Base-by-base conservation (phyloP, 2,888 invertebrate species). In the Aporophyla lueneburgensis region DNA sequence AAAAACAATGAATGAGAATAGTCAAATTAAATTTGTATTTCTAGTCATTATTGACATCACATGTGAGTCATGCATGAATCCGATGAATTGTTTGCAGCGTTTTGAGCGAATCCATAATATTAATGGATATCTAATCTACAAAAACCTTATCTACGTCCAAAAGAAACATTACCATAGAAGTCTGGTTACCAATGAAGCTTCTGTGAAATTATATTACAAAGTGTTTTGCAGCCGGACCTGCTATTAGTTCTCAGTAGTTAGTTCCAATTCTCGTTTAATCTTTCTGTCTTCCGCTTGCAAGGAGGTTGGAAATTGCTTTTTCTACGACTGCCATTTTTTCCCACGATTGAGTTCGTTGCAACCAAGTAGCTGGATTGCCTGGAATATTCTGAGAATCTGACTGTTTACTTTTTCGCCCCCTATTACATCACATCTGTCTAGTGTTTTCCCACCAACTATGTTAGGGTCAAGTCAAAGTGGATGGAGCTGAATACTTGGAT, bases 251-350 rank as follows among this genome's bases (percentile, higher is more conserved):
- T 53, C 27, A 68, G 77, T 66, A 86, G 83, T 86, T 77, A 81
- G 69, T 58, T 82, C 74, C 86, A 86, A 82, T 82, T 77, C 86
- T 82, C 71, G 86, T 82, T 86, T 86, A 82, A 83, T 83, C 86
- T 83, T 46, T 78, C 83, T 71, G 59, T 78, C 84, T 83, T 83
- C 82, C 82, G 82, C 72, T 67, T 62, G 83, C 84, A 72, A 86
- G 86, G 53, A 83, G 78, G 84, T 66, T 72, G 82, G 82, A 86
- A 83, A 83, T 83, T 78, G 86, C 86, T 83, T 72, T 67, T 72
- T 66, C 78, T 77, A 83, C 71, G 54, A 56, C 69, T 46, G 58
- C 83, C 27, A 70, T 72, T 83, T 77, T 83, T 83, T 78, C 66
- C 27, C 56, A 68, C 53, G 83, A 82, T 86, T 71, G 77, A 82